A percentile compares a stretch with the other conserved stretches of the same genome.
phyloP scores from a whole-genome alignment of 2,888 invertebrate species.

The Conops quadrifasciatus region DNA sequence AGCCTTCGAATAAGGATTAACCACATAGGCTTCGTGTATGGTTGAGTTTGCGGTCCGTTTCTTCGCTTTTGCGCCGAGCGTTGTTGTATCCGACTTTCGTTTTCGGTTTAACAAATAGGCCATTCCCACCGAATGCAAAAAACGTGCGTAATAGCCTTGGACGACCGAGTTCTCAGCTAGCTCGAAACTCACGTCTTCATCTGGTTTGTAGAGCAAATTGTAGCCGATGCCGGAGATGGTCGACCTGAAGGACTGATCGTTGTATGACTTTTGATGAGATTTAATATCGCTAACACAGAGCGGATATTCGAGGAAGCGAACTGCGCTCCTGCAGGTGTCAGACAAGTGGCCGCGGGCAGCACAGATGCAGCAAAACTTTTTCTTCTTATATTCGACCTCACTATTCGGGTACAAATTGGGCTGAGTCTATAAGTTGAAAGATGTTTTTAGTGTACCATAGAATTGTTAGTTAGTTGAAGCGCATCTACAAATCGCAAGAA shows the following conservation, averaged over 20 bases:
- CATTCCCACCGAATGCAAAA: conserved; percentile 55
- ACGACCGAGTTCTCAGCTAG: conserved; percentile 48
- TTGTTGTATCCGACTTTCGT: conserved; percentile 30
- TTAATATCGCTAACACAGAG: conserved; percentile 49
- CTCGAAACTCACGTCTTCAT: conserved; percentile 47
- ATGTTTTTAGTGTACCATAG: not conserved
- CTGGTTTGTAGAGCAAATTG: conserved; percentile 53
- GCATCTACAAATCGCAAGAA: too few species aligned
- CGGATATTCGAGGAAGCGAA: conserved; percentile 59
- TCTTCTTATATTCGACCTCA: conserved; percentile 53
- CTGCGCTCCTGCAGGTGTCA: conserved; percentile 57
- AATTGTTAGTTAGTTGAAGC: too few species aligned
- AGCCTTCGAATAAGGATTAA: conserved; percentile 48
- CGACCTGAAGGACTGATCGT: conserved; percentile 48
- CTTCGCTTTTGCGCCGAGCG: conserved; percentile 20
- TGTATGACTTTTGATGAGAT: conserved; percentile 61
- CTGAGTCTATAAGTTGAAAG: conserved; percentile 63
- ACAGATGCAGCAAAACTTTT: conserved; percentile 70
- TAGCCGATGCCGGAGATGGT: conserved; percentile 45
- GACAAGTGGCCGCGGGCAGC: conserved; percentile 68
- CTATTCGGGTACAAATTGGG: conserved; percentile 60
- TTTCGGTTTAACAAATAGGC: conserved; percentile 47
- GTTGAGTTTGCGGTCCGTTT: conserved; percentile 4
- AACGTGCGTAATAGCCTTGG: conserved; percentile 57
- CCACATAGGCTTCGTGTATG: conserved; percentile 42